These are phyloP conservation scores for Probaryconus sp. DNA, from an alignment of 1,140 invertebrate genomes.

Conservation along the genomic window DNA sequence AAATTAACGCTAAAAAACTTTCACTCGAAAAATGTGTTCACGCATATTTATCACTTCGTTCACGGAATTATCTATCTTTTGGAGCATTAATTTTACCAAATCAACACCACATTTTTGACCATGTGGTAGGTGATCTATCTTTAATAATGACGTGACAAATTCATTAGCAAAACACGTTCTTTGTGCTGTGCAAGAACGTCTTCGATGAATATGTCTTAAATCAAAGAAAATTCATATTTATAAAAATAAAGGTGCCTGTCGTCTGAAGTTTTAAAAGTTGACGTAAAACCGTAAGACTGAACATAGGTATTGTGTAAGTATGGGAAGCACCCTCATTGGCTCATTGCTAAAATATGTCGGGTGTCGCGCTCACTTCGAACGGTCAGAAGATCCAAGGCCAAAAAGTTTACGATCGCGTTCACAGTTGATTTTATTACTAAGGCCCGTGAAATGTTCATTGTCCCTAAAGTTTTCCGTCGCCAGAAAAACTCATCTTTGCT, in stretches of 20 bases:
- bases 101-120: too few relatives aligned
- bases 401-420: conserved; percentile 63
- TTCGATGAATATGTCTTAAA: background rate
- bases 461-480: conserved; percentile 18
- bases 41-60: too few relatives aligned
- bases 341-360: background rate
- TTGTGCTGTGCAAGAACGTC: background rate
- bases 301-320: conserved; percentile 6
- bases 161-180: too few relatives aligned
- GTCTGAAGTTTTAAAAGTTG: conserved; percentile 17
- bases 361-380: background rate
- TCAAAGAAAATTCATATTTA: background rate
- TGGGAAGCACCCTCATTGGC: background rate
- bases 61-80: too few relatives aligned
- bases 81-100: too few relatives aligned
- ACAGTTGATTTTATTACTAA: conserved; percentile 67
- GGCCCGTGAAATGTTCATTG: conserved; percentile 63
- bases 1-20: too few relatives aligned
- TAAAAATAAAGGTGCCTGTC: background rate
- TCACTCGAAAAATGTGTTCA: too few relatives aligned
- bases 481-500: conserved; percentile 19
- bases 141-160: background rate
- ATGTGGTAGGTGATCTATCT: background rate
- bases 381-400: conserved; percentile 24
- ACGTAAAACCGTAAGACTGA: conserved; percentile 23